These are phyloP conservation scores for Gobiocypris rarus DNA, from an alignment of 2,113 vertebrate genomes.

Conservation along the genomic window DNA sequence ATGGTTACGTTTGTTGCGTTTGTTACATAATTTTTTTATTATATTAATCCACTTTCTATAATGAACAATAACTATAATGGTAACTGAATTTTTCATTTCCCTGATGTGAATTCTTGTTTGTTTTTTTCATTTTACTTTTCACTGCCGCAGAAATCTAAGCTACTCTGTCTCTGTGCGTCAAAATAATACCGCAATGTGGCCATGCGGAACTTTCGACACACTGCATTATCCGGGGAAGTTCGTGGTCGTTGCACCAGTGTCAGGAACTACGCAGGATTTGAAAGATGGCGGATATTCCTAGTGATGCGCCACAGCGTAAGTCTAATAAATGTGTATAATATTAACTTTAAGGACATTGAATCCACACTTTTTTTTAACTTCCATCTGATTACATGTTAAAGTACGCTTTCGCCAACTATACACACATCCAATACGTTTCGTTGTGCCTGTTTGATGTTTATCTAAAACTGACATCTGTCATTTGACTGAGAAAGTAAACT, in stretches of 20 bases:
- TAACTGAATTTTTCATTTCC: too few species aligned
- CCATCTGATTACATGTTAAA: background rate
- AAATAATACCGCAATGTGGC: background rate
- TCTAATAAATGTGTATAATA: slow-evolving; percentile 2
- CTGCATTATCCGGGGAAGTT: slow-evolving; percentile 50
- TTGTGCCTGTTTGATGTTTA: background rate
- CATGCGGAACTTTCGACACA: slow-evolving; percentile 67
- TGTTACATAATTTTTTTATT: too few species aligned
- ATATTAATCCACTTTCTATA: too few species aligned
- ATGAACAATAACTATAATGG: too few species aligned
- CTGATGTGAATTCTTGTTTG: too few species aligned
- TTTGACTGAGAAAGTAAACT: too few species aligned
- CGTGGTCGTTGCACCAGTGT: background rate
- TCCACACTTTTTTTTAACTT: background rate
- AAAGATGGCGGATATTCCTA: slow-evolving; percentile 67
- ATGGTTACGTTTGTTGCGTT: too few species aligned
- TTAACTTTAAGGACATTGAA: background rate
- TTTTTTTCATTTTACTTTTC: background rate
- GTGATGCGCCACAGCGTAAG: slow-evolving; percentile 66
- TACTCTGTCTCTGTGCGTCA: background rate
- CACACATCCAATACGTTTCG: background rate
- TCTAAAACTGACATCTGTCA: slow-evolving; percentile 6
- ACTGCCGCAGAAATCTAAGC: background rate
- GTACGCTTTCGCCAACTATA: background rate
- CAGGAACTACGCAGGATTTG: background rate